Base-by-base conservation (phyloP, 2,113 vertebrate genomes). In the Labrus mixtus region DNA sequence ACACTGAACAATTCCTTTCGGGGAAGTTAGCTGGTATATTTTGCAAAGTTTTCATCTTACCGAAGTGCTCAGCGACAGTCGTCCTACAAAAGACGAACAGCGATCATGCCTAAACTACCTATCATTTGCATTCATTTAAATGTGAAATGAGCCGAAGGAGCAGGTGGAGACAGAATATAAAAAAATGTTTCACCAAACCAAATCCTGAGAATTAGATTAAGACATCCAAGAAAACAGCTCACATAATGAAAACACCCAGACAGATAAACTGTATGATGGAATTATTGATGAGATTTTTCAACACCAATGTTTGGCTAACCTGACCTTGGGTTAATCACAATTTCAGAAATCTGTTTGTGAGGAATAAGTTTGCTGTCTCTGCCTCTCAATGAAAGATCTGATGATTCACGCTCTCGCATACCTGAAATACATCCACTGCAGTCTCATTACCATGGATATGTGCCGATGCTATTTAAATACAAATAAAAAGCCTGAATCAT, bases 311-410 rank as follows among this genome's bases (percentile, higher is more conserved):
- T 89, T 82, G 78, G 73, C 79, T 83, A 87, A 85, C 69, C 56
- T 89, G 91, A 92, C 90, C 89, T 89, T 83, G 76, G 81, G 76
- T 84, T 90, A 82, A 82, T 86, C 78, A 80, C 81, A 90, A 84
- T 85, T 83, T 79, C 60, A 84, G 65, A 60, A 76, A 80, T 37
- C 68, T 22, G 0, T 33, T 73, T 65, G 75, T 54, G 76, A 73
- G 59, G 68, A 50, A 72, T 79, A 68, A 56, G 68, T 78, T 78
- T 74, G 50, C 53, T 36, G 69, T 65, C 62, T 51, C 60, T 57
- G 65, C 45, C 33, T 74, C 73, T 75, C 37, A 73, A 74, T 61
- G 39, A 66, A 55, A 72, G 74, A n/a, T n/a, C 76, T 45, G 70
- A 69, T 81, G 81, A 84, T 72, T 84, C 76, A 76, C 72, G 48